Percentiles rank a stretch among this genome's conserved stretches.
Evolutionary conservation across 1,140 invertebrate species (phyloP).

Genomic region (Neodiprion fabricii): DNA sequence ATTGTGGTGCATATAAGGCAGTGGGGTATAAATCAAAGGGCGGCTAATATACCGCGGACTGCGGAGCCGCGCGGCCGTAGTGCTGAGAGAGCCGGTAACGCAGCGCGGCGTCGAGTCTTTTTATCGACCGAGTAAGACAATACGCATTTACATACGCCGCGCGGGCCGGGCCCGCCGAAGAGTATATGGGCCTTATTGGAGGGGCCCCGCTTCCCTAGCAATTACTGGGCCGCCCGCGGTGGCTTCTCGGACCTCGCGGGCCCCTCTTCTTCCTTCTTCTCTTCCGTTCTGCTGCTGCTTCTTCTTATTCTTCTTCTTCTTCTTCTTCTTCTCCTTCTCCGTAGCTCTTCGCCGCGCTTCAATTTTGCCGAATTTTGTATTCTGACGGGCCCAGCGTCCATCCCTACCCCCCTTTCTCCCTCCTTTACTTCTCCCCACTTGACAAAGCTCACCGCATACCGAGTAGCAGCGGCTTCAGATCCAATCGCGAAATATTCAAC

Average conservation of each 20-base stretch:
- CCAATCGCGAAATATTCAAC: too few relatives aligned
- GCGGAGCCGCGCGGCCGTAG: too few relatives aligned
- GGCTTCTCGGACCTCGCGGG: slow-evolving; percentile 25
- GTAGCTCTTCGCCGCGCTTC: too few relatives aligned
- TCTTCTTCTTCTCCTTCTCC: too few relatives aligned
- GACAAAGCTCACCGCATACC: too few relatives aligned
- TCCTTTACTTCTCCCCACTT: too few relatives aligned
- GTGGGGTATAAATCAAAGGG: slow-evolving; percentile 58
- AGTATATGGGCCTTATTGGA: slow-evolving; percentile 48
- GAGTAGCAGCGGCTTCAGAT: too few relatives aligned
- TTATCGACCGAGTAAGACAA: slow-evolving; percentile 58
- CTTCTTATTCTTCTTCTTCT: neutral
- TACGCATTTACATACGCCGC: slow-evolving; percentile 57
- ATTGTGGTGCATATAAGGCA: slow-evolving; percentile 50
- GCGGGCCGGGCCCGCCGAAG: neutral
- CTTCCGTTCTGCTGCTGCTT: slow-evolving; percentile 9
- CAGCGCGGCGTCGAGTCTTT: slow-evolving; percentile 51
- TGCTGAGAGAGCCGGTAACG: slow-evolving; percentile 40
- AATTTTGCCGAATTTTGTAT: too few relatives aligned
- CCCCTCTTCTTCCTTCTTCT: slow-evolving; percentile 15
- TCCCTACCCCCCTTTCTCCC: too few relatives aligned
- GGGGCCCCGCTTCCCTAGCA: slow-evolving; percentile 34
- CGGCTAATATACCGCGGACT: slow-evolving; percentile 52
- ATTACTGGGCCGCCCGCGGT: slow-evolving; percentile 37
- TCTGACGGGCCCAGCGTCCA: too few relatives aligned